Conservation (phyloP, 1,140 invertebrate genomes). For the Lepidurus couesii region DNA sequence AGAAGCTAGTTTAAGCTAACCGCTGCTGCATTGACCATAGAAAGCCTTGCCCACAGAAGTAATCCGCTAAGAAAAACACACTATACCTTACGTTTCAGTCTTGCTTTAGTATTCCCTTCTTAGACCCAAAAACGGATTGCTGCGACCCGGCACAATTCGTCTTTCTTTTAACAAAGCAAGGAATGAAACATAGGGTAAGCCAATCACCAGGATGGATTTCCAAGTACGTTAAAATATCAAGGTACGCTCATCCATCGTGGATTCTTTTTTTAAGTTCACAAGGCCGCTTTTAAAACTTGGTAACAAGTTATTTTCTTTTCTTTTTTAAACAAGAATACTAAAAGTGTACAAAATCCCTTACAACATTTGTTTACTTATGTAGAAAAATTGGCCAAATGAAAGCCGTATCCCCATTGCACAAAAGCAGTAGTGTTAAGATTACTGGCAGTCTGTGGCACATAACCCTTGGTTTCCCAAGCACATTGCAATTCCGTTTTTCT, state of each 20-base stretch:
- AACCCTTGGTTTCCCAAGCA: neutral
- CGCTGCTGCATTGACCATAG: neutral
- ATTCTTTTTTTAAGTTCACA: neutral
- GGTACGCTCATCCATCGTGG: neutral
- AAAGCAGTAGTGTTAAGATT: slow-evolving; percentile 2
- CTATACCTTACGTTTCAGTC: neutral
- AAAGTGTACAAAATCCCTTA: too few relatives aligned
- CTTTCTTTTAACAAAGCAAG: neutral
- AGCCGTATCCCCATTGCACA: neutral
- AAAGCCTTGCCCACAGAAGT: neutral
- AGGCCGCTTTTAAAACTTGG: neutral
- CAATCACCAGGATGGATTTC: slow-evolving; percentile 6
- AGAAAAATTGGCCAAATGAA: neutral
- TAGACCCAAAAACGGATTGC: neutral
- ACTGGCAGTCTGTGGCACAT: slow-evolving; percentile 14
- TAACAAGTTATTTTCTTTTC: neutral
- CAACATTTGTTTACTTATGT: neutral
- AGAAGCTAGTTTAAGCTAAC: neutral
- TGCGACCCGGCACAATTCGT: slow-evolving; percentile 3
- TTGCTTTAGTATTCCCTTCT: neutral
- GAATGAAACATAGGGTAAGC: slow-evolving; percentile 10
- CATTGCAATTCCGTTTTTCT: neutral
- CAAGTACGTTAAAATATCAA: neutral
- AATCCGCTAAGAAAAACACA: neutral
- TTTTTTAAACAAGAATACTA: too few relatives aligned